Base-by-base conservation (phyloP, 2,888 invertebrate genomes). In the Drosophila prostipennis region DNA sequence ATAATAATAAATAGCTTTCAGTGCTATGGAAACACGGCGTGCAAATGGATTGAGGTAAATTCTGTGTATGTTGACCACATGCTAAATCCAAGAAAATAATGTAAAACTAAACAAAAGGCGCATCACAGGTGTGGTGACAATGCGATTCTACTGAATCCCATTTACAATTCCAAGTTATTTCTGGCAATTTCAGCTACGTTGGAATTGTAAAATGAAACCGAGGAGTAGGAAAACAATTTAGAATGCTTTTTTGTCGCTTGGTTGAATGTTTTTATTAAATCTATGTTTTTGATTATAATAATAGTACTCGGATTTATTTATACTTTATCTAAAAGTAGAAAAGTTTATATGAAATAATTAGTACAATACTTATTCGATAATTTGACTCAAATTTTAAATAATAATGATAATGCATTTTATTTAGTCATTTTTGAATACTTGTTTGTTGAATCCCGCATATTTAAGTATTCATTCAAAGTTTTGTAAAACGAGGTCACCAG, bases 1-100 rank as follows among this genome's bases (percentile, higher is more conserved):
- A 72, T 63, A 72, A 72, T 72, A 72, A 72, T 61, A 56, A 48
- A 51, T 51, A 59, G 43, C 58, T 49, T 32, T 46, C 26, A 42
- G 23, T 39, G 14, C 39, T 29, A 46, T 55, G 48, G 16, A 13
- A 67, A 37, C 55, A 37, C 10, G 4, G 11, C 39, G 39, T 16
- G 2, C 6, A 40, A 45, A 43, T 39, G 29, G 51, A 19, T 29
- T 16, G 14, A 14, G 14, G 14, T 32, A 11, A 29, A 46, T 11
- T 8, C 32, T 0, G 14, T 37, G 26, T 11, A 13, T 11, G 40
- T 32, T 11, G 49, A 37, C 57, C 57, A 49, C 29, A 42, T 36
- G 59, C 13, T 10, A 63, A 42, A 19, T 39, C 60, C 45, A 26
- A 48, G 60, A 48, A 61, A 60, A 60, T 60, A 60, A 36, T 60